Percentiles rank a stretch among this genome's conserved stretches.
phyloP scores from a whole-genome alignment of 2,797 vertebrate genomes.

The Phoxinus dragarum region DNA sequence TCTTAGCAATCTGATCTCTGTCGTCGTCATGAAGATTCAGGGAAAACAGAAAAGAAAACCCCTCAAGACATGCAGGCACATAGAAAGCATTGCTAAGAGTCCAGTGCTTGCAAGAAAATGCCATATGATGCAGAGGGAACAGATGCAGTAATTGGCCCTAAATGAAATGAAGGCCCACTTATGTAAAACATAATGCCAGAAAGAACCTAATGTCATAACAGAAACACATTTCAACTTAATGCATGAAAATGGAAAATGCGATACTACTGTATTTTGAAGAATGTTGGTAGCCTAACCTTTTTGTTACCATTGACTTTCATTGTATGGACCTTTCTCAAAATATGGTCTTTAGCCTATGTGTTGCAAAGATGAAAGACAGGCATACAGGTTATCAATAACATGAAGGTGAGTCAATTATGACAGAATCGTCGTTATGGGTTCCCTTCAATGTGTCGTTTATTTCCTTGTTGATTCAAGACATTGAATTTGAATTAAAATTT shows the following conservation, averaged over 20 bases:
- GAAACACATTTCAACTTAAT: neutral
- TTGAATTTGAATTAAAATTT: neutral
- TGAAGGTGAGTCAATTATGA: neutral
- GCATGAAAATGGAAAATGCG: neutral
- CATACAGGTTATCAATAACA: neutral
- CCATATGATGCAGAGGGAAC: neutral
- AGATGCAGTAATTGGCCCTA: neutral
- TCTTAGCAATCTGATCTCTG: neutral
- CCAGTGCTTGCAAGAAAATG: neutral
- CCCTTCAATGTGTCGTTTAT: neutral
- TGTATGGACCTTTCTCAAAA: neutral
- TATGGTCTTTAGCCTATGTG: neutral
- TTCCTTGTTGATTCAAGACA: neutral
- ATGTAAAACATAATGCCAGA: neutral
- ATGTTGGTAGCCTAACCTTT: neutral
- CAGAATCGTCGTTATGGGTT: neutral
- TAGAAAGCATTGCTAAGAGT: neutral
- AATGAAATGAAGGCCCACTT: neutral
- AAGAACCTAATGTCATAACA: neutral
- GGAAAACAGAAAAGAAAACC: neutral
- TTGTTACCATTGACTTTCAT: neutral
- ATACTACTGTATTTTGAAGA: neutral
- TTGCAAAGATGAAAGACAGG: too few relatives aligned
- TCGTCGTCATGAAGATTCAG: too few relatives aligned
- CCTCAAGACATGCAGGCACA: neutral